Percentiles rank a stretch among this genome's conserved stretches.
These are phyloP conservation scores for Catostomus latipinnis DNA, from an alignment of 2,797 vertebrate species.

Conservation along the genomic window DNA sequence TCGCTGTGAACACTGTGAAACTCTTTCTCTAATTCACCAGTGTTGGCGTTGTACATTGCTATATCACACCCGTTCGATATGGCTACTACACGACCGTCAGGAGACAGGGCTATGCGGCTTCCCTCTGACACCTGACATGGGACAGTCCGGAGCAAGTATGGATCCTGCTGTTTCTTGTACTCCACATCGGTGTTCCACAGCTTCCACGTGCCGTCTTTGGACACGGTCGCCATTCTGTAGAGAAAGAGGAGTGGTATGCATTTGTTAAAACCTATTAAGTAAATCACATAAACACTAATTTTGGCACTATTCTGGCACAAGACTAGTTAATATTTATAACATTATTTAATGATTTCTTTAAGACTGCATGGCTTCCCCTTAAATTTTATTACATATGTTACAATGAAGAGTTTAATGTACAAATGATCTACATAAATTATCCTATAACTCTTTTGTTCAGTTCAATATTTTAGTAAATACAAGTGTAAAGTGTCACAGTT, in stretches of 20 bases:
- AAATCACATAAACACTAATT: not conserved
- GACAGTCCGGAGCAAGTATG: slow-evolving; percentile 87
- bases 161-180: slow-evolving; percentile 96
- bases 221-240: slow-evolving; percentile 91
- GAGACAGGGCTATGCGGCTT: slow-evolving; percentile 84
- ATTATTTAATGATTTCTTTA: too few species aligned
- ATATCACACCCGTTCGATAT: slow-evolving; percentile 80
- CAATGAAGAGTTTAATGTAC: too few species aligned
- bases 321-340: too few species aligned
- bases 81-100: slow-evolving; percentile 84
- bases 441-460: too few species aligned
- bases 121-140: slow-evolving; percentile 75
- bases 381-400: too few species aligned
- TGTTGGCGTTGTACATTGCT: slow-evolving; percentile 79
- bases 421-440: too few species aligned
- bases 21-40: slow-evolving; percentile 84
- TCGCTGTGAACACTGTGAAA: slow-evolving; percentile 80
- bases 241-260: not conserved
- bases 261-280: too few species aligned
- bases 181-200: slow-evolving; percentile 95
- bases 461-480: too few species aligned
- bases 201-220: slow-evolving; percentile 95
- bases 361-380: too few species aligned
- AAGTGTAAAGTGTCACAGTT: too few species aligned
- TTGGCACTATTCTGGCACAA: not conserved